phyloP scores from a whole-genome alignment of 2,797 vertebrate genomes.

The Intellagama lesueurii region DNA sequence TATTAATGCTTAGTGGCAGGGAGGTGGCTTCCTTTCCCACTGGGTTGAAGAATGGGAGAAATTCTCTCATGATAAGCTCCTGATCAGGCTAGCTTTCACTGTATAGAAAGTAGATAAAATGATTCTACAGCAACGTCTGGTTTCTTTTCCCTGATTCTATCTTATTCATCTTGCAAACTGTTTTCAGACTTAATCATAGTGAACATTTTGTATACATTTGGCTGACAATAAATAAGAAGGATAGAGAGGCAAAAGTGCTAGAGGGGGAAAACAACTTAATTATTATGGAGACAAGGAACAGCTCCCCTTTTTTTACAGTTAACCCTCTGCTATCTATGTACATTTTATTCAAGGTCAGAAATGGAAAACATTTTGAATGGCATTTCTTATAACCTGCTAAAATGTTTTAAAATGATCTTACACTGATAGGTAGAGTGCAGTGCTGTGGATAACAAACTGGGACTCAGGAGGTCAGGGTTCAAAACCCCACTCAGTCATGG shows the following conservation, averaged over 20 bases:
- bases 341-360: constrained; percentile 22
- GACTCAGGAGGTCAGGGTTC: no score
- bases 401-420: background rate
- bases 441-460: no score
- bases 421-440: background rate
- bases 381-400: constrained; percentile 22
- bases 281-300: constrained; percentile 61
- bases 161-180: constrained; percentile 57
- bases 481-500: no score
- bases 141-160: constrained; percentile 64
- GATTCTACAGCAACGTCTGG: constrained; percentile 59
- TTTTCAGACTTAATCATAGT: constrained; percentile 64
- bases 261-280: constrained; percentile 44
- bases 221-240: constrained; percentile 60
- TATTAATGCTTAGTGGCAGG: constrained; percentile 70
- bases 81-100: constrained; percentile 51
- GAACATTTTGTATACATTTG: constrained; percentile 66
- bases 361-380: constrained; percentile 32
- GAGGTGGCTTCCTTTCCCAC: constrained; percentile 58
- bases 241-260: constrained; percentile 21
- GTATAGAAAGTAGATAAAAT: constrained; percentile 66
- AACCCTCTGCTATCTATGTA: constrained; percentile 22
- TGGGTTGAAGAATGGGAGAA: constrained; percentile 66
- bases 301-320: constrained; percentile 41
- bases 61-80: constrained; percentile 72